phyloP scores from a whole-genome alignment of 92 coral and sea anemone genomes.

The Blastomussa wellsi region DNA sequence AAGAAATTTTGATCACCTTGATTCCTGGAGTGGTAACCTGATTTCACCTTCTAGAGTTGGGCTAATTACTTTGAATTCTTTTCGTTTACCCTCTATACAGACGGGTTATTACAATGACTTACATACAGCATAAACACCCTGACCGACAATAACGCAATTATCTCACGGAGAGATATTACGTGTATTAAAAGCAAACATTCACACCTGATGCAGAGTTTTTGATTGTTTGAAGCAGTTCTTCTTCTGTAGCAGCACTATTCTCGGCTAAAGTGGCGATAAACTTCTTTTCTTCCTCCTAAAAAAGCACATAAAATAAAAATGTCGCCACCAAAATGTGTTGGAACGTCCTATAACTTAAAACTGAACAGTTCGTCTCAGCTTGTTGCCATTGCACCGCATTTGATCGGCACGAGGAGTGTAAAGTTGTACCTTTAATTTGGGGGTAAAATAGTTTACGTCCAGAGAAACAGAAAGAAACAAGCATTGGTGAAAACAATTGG shows the following conservation, averaged over 20 bases:
- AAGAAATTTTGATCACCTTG: background rate
- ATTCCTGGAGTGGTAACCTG: background rate
- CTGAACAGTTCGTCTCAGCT: background rate
- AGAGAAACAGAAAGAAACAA: too few relatives aligned
- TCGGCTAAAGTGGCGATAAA: slow-evolving; percentile 84
- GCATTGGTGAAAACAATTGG: background rate
- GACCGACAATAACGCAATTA: background rate
- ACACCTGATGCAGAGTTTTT: slow-evolving; percentile 86
- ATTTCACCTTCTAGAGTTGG: background rate
- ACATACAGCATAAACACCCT: background rate
- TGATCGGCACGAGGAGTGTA: background rate
- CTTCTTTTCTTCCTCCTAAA: slow-evolving; percentile 84
- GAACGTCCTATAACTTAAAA: background rate
- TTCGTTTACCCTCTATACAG: background rate
- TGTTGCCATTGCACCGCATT: too few relatives aligned
- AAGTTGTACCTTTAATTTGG: background rate
- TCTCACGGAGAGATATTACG: background rate
- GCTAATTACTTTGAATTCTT: background rate
- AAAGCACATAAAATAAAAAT: background rate
- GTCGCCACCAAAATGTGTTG: too few relatives aligned
- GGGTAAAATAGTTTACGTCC: too few relatives aligned
- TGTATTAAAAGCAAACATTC: background rate
- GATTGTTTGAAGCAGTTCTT: slow-evolving; percentile 80
- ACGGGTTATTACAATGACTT: background rate
- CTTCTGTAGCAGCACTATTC: slow-evolving; percentile 84